Evolutionary conservation across 2,797 vertebrate species (phyloP).

Genomic region (Menidia menidia): DNA sequence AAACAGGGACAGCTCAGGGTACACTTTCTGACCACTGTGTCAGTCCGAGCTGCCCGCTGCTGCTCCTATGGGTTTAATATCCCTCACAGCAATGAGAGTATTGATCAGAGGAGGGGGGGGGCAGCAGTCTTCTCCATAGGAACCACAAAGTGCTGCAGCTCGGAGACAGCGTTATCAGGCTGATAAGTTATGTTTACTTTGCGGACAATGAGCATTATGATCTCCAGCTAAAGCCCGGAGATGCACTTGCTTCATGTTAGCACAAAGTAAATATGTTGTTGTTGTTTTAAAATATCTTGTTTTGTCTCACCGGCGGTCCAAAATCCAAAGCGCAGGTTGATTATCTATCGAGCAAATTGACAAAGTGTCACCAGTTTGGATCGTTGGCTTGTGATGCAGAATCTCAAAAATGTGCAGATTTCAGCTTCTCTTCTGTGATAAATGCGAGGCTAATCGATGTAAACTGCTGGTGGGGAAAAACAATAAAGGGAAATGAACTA

Average conservation of each 20-base stretch:
- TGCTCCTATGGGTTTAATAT: slow-evolving; percentile 18
- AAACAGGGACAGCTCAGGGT: slow-evolving; percentile 5
- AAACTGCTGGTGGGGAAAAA: not conserved
- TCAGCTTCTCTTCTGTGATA: not conserved
- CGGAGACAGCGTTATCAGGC: slow-evolving; percentile 26
- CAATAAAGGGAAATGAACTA: not conserved
- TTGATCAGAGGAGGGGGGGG: not conserved
- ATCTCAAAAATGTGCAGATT: not conserved
- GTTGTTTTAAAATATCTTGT: not conserved
- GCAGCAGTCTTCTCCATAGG: not conserved
- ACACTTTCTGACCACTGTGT: slow-evolving; percentile 36
- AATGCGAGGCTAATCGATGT: not conserved
- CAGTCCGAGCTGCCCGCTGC: slow-evolving; percentile 12
- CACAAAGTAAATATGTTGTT: not conserved
- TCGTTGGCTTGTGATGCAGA: not conserved
- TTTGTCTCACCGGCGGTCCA: not conserved
- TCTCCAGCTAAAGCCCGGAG: not conserved
- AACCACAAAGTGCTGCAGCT: slow-evolving; percentile 3
- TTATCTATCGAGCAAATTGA: slow-evolving; percentile 5
- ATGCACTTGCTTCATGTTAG: not conserved
- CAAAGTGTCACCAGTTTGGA: slow-evolving; percentile 4
- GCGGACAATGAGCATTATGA: slow-evolving; percentile 18
- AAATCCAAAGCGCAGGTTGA: not conserved
- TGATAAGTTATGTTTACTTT: slow-evolving; percentile 38
- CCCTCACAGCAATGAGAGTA: not conserved